A percentile compares a stretch with the other conserved stretches of the same genome.
These are phyloP conservation scores for Petrocephalus sullivani DNA, from an alignment of 2,797 vertebrate species.

Conservation along the genomic window DNA sequence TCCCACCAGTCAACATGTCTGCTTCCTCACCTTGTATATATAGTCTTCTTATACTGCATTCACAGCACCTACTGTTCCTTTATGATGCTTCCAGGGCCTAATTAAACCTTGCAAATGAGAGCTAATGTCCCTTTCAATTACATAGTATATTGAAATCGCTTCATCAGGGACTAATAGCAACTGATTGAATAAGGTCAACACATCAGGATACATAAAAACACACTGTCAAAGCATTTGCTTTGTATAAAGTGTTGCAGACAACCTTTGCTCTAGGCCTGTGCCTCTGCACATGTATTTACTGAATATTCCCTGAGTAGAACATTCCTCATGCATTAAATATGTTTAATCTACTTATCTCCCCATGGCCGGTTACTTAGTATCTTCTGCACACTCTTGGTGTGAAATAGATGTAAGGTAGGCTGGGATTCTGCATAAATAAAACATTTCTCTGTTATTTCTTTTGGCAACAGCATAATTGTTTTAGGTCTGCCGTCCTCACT, in stretches of 20 bases:
- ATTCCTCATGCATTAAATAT: conserved; percentile 20
- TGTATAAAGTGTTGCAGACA: conserved; percentile 3
- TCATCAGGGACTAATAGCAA: conserved; percentile 23
- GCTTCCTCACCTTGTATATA: neutral
- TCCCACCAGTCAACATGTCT: neutral
- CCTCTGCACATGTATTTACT: neutral
- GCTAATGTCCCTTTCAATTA: conserved; percentile 1
- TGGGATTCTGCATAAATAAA: neutral
- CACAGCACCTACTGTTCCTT: neutral
- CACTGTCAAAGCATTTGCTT: neutral
- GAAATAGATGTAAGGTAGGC: neutral
- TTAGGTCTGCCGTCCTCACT: neutral
- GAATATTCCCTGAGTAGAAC: neutral
- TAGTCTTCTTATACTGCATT: neutral
- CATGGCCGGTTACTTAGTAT: neutral
- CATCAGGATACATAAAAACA: conserved; percentile 16
- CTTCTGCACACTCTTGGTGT: neutral
- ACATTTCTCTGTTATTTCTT: neutral
- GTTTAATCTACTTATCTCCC: conserved; percentile 9
- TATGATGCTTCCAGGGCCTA: neutral
- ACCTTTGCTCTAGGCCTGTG: conserved; percentile 1
- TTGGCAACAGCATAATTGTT: conserved; percentile 2
- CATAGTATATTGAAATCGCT: neutral
- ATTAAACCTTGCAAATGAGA: neutral
- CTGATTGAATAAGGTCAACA: conserved; percentile 27